Percentiles rank a stretch among this genome's conserved stretches.
These are phyloP conservation scores for Pentalonia nigronervosa DNA, from an alignment of 1,140 invertebrate species.

Conservation along the genomic window DNA sequence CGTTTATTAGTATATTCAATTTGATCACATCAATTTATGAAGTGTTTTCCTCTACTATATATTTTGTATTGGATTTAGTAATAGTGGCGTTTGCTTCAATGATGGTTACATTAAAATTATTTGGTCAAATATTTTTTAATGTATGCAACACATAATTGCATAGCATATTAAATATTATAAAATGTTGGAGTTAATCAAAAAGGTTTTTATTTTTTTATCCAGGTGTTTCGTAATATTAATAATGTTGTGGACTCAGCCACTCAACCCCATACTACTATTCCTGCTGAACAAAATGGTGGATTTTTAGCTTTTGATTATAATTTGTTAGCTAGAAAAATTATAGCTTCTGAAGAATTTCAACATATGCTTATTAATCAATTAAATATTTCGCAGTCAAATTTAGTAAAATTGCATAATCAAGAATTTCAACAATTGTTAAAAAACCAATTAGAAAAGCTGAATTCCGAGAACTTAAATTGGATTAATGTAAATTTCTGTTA, in stretches of 20 bases:
- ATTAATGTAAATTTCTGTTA: constrained; percentile 49
- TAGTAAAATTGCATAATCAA: constrained; percentile 31
- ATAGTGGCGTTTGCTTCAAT: constrained; percentile 12
- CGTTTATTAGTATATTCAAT: constrained; percentile 40
- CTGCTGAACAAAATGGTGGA: not conserved
- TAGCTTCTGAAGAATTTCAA: constrained; percentile 52
- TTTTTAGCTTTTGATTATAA: constrained; percentile 45
- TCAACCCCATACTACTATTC: constrained; percentile 19
- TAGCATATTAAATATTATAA: not conserved
- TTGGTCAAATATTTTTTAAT: constrained; percentile 45
- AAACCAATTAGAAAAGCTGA: constrained; percentile 48
- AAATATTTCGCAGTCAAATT: constrained; percentile 45
- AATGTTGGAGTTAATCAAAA: not conserved
- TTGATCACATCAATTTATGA: constrained; percentile 36
- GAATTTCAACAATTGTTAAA: constrained; percentile 43
- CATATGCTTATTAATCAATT: constrained; percentile 2
- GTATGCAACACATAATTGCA: not conserved
- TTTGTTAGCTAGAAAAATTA: constrained; percentile 40
- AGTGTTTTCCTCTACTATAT: not conserved
- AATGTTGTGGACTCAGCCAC: not conserved
- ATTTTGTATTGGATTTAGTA: constrained; percentile 48
- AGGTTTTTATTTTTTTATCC: not conserved
- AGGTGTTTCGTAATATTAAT: constrained; percentile 35
- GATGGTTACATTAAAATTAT: constrained; percentile 17
- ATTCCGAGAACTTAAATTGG: constrained; percentile 53